Evolutionary conservation across 1,140 invertebrate species (phyloP).

Genomic region (Diabrotica undecimpunctata): DNA sequence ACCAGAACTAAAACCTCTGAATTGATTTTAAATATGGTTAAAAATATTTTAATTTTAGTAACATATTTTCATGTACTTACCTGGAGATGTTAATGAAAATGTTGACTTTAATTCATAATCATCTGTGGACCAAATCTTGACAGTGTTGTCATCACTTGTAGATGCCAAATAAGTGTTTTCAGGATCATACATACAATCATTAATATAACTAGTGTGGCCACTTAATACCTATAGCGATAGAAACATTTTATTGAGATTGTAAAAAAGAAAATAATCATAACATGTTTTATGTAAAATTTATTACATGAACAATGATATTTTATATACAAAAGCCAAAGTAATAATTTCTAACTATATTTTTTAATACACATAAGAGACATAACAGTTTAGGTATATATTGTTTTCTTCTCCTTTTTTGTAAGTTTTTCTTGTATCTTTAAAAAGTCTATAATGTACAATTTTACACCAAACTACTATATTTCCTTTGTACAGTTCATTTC

Average conservation of each 20-base stretch:
- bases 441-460: no score
- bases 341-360: no score
- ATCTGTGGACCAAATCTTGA: slow-evolving; percentile 63
- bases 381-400: no score
- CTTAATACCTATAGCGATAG: slow-evolving; percentile 53
- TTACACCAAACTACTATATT: no score
- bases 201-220: slow-evolving; percentile 69
- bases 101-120: slow-evolving; percentile 54
- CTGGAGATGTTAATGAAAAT: slow-evolving; percentile 66
- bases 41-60: no score
- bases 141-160: slow-evolving; percentile 73
- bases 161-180: slow-evolving; percentile 67
- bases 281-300: slow-evolving; percentile 1
- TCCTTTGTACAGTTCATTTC: no score
- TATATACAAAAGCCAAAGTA: no score
- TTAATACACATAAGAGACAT: no score
- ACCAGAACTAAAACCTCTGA: no score
- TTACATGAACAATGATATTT: not conserved
- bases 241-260: not conserved
- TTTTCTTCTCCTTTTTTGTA: no score
- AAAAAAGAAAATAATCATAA: slow-evolving; percentile 14
- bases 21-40: no score
- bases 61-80: slow-evolving; percentile 32
- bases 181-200: slow-evolving; percentile 66
- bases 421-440: no score